Base-by-base conservation (phyloP, 23 tunicate genomes). In the Ascidia mentula region DNA sequence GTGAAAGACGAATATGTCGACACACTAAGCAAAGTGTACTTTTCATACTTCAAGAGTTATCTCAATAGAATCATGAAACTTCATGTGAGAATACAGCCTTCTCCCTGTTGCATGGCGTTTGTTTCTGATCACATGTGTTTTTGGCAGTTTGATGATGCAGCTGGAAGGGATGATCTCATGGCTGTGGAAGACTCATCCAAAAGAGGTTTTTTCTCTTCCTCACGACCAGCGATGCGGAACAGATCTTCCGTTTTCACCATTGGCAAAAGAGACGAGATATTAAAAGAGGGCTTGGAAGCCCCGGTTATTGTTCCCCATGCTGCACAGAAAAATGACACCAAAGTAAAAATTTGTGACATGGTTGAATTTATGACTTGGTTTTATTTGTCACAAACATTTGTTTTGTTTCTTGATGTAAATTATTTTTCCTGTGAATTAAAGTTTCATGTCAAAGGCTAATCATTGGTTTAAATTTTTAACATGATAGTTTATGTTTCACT, bases 301-400 rank as follows among this genome's bases (percentile, higher is more conserved):
- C 82, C 98, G 18, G 73, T 89, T 38, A 89, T 95, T 45, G 98
- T 95, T 0, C 98, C 98, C 39, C 98, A 95, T 79, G 98, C 91
- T 8, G 88, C 90, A 17, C 98, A 89, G 36, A 85, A 85, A 40
- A 85, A 69, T 46, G 94, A 95, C 45, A 53, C 80, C 9, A 88
- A 88, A 74, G 93, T 88, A 4, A 36, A 9, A 17, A 17, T 18
- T 45, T 45, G 17, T 18, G 18, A 17, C 60, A 17, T n/a, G n/a
- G n/a, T n/a, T n/a, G n/a, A n/a, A n/a, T n/a, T n/a, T n/a, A n/a
- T n/a, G n/a, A n/a, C n/a, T n/a, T n/a, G n/a, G n/a, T n/a, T n/a
- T n/a, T n/a, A n/a, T n/a, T n/a, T n/a, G n/a, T n/a, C n/a, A n/a
- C 53, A 42, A 42, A 9, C 12, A 42, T 9, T 42, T 42, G 53